A percentile compares a stretch with the other conserved stretches of the same genome.
These are phyloP conservation scores for Mechanitis mazaeus DNA, from an alignment of 2,888 invertebrate genomes.

Conservation along the genomic window DNA sequence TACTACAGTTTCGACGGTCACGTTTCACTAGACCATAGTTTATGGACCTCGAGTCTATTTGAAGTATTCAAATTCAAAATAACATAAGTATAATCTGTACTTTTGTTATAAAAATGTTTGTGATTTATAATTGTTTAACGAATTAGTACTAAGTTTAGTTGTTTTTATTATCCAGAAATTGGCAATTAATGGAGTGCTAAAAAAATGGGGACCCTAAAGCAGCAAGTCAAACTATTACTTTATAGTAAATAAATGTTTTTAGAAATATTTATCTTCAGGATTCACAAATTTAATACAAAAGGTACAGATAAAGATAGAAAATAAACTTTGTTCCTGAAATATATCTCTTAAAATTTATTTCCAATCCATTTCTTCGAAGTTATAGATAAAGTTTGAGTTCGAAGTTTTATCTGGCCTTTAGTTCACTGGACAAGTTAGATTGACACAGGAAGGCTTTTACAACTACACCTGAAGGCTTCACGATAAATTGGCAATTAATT, in stretches of 20 bases:
- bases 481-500: constrained; percentile 32
- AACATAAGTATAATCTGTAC: not conserved
- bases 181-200: no score
- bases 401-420: constrained; percentile 28
- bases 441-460: constrained; percentile 34
- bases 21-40: constrained; percentile 3
- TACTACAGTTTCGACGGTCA: constrained; percentile 1
- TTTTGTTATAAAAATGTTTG: no score
- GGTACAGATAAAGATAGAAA: not conserved
- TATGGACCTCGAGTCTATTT: constrained; percentile 2
- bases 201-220: no score
- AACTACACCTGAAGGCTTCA: constrained; percentile 27
- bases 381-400: not conserved
- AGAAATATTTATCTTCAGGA: not conserved
- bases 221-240: no score
- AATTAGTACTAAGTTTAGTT: no score
- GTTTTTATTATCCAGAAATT: no score
- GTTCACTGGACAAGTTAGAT: constrained; percentile 25
- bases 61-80: not conserved
- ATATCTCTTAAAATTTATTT: constrained; percentile 10
- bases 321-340: not conserved
- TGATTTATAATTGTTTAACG: no score
- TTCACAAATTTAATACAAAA: not conserved
- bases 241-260: no score
- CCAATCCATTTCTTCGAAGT: constrained; percentile 17